phyloP scores from a whole-genome alignment of 2,113 vertebrate genomes.

The Erinaceus europaeus region DNA sequence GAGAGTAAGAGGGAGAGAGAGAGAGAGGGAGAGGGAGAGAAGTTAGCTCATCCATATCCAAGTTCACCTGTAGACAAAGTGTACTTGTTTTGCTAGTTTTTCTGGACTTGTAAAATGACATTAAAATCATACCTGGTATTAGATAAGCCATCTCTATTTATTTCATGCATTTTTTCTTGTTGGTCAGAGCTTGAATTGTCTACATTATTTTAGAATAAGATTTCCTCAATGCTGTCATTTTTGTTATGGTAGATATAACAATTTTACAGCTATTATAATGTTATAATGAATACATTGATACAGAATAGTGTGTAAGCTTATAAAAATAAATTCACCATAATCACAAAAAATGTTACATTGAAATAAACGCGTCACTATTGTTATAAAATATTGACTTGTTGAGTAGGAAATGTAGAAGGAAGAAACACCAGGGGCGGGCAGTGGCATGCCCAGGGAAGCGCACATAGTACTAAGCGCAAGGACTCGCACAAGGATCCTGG shows the following conservation, averaged over 20 bases:
- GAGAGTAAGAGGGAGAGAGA: too few species aligned
- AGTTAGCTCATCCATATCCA: background rate
- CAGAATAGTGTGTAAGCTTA: background rate
- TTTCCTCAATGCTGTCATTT: background rate
- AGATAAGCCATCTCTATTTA: background rate
- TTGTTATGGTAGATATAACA: background rate
- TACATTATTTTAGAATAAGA: background rate
- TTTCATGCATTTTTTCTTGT: background rate
- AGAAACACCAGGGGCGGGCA: too few species aligned
- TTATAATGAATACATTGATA: conserved; percentile 11
- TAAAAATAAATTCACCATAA: background rate
- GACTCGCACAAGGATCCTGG: too few species aligned
- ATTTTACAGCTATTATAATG: background rate
- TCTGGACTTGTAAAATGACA: background rate
- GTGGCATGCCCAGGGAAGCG: too few species aligned
- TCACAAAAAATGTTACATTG: background rate
- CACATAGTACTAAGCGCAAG: too few species aligned
- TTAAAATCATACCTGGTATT: background rate
- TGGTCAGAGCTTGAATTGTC: background rate
- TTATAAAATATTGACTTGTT: too few species aligned
- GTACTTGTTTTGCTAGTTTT: background rate
- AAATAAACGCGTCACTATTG: background rate
- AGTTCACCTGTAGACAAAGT: background rate
- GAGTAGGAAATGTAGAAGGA: too few species aligned
- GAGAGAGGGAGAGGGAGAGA: too few species aligned